These are phyloP conservation scores for Hafferia zeledoni DNA, from an alignment of 2,797 vertebrate genomes.

Conservation along the genomic window DNA sequence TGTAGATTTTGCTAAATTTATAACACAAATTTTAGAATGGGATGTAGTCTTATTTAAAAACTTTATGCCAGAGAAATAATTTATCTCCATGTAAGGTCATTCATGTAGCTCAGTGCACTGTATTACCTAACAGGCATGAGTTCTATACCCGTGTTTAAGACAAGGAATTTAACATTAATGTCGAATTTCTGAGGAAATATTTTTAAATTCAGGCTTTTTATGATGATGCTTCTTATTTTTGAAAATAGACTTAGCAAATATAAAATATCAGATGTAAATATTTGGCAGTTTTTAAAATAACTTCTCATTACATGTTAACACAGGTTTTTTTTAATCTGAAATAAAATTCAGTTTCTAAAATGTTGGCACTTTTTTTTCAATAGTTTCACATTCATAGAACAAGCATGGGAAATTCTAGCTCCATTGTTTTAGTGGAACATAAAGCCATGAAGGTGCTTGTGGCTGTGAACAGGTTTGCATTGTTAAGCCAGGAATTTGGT, in stretches of 20 bases:
- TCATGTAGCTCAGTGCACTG: neutral
- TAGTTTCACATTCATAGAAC: neutral
- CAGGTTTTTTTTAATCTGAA: neutral
- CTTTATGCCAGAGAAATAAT: neutral
- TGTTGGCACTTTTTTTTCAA: neutral
- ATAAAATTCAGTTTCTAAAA: slow-evolving; percentile 26
- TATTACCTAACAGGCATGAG: rapidly evolving
- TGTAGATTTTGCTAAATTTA: neutral
- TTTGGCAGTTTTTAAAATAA: neutral
- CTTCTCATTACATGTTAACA: neutral
- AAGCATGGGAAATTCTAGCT: neutral
- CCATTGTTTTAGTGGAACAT: neutral
- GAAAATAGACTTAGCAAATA: neutral
- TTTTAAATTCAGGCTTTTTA: neutral
- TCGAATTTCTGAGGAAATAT: neutral
- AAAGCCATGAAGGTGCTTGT: neutral
- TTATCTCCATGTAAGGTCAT: neutral
- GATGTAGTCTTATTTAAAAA: neutral
- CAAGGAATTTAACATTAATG: neutral
- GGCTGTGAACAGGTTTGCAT: rapidly evolving
- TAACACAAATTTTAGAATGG: neutral
- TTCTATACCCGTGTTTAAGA: neutral
- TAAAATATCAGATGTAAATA: slow-evolving; percentile 35
- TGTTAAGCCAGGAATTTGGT: neutral
- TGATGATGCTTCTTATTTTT: neutral